A percentile compares a stretch with the other conserved stretches of the same genome.
Evolutionary conservation across 1,140 invertebrate genomes (phyloP).

Genomic region (Aricia agestis): DNA sequence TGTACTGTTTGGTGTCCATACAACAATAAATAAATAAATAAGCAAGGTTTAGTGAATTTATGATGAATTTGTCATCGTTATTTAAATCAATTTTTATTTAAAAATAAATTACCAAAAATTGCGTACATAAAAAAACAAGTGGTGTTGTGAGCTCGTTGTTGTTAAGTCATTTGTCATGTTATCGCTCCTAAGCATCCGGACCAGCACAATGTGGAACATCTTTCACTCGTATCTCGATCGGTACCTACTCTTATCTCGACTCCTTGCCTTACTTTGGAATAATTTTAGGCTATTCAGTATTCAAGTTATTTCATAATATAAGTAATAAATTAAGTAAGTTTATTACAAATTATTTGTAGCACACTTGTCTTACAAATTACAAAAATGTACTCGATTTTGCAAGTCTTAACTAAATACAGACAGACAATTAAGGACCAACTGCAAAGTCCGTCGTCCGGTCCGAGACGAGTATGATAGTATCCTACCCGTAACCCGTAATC

Average conservation of each 20-base stretch:
- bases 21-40: too few species aligned
- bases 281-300: background rate
- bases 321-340: too few species aligned
- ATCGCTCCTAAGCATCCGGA: conserved; percentile 4
- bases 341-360: too few species aligned
- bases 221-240: background rate
- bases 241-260: background rate
- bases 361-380: too few species aligned
- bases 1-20: too few species aligned
- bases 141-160: background rate
- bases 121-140: background rate
- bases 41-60: too few species aligned
- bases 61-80: too few species aligned
- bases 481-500: background rate
- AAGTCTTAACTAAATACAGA: too few species aligned
- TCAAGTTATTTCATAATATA: background rate
- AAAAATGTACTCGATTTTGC: too few species aligned
- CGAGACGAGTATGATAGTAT: background rate
- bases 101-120: background rate
- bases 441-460: background rate
- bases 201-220: background rate
- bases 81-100: too few species aligned
- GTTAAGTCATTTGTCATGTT: background rate
- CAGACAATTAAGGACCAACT: background rate
- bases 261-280: background rate